A percentile compares a stretch with the other conserved stretches of the same genome.
Evolutionary conservation across 2,797 vertebrate species (phyloP).

Genomic region (Enteromius unitaeniatus): DNA sequence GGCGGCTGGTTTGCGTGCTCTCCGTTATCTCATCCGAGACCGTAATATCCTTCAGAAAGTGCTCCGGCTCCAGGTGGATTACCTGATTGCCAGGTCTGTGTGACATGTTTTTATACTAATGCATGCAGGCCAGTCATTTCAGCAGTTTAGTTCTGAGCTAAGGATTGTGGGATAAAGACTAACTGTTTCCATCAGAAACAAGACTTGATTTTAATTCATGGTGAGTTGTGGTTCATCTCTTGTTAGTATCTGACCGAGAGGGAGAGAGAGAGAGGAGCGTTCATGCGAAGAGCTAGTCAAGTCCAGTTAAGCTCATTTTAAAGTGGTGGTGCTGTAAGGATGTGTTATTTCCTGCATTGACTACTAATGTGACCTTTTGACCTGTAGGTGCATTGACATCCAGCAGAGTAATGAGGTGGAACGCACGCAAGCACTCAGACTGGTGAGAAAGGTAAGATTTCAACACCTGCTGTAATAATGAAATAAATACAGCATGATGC

Average conservation of each 20-base stretch:
- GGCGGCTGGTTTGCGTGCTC: constrained; percentile 93
- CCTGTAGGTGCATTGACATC: constrained; percentile 95
- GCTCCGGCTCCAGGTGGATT: constrained; percentile 95
- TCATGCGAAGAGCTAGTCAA: constrained; percentile 35
- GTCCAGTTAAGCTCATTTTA: constrained; percentile 38
- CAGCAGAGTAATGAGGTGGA: constrained; percentile 99
- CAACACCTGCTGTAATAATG: not conserved
- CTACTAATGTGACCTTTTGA: constrained; percentile 12
- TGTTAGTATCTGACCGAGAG: constrained; percentile 31
- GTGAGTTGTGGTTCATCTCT: constrained; percentile 42
- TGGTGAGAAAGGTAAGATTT: constrained; percentile 93
- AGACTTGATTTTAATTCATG: constrained; percentile 41
- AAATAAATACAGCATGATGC: too few species aligned
- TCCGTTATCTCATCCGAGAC: constrained; percentile 97
- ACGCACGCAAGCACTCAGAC: constrained; percentile 95
- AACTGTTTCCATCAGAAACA: constrained; percentile 6
- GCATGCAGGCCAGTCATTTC: not conserved
- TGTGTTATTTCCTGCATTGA: constrained; percentile 22
- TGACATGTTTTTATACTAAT: not conserved
- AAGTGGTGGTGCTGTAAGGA: constrained; percentile 20
- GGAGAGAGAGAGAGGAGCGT: not conserved
- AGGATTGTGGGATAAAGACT: not conserved
- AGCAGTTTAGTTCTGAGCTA: not conserved
- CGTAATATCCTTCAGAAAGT: constrained; percentile 94
- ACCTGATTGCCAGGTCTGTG: constrained; percentile 95